phyloP scores from a whole-genome alignment of 2,888 invertebrate species.

The Polydrusus tereticollis region DNA sequence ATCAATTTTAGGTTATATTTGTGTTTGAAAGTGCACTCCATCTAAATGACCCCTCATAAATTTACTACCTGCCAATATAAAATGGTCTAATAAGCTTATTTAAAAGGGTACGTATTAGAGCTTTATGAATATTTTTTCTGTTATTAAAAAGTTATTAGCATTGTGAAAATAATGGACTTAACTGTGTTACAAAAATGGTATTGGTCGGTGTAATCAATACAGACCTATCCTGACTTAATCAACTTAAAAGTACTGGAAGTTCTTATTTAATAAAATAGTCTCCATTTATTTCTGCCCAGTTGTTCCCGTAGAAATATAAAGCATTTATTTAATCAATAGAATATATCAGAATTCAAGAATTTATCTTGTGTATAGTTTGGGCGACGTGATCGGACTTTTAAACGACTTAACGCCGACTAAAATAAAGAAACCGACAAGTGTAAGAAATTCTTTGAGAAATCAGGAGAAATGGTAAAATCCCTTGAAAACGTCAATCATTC shows the following conservation, averaged over 20 bases:
- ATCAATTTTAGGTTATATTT: too few species aligned
- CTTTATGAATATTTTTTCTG: too few species aligned
- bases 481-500: constrained; percentile 64
- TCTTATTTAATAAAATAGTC: not conserved
- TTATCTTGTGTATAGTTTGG: constrained; percentile 29
- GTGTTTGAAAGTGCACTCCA: too few species aligned
- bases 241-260: not conserved
- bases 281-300: not conserved
- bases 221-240: not conserved
- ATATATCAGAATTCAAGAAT: constrained; percentile 30
- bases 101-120: too few species aligned
- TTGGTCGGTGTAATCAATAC: too few species aligned
- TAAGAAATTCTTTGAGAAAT: constrained; percentile 63
- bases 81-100: too few species aligned
- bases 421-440: constrained; percentile 64
- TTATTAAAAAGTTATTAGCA: too few species aligned
- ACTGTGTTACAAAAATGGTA: too few species aligned
- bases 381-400: constrained; percentile 58
- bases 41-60: too few species aligned
- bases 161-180: too few species aligned
- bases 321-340: constrained; percentile 1
- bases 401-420: constrained; percentile 35
- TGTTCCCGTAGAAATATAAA: not conserved
- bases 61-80: too few species aligned
- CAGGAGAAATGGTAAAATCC: constrained; percentile 58